Evolutionary conservation across 2,888 invertebrate species (phyloP).

Genomic region (Imbricaverruca yamaguchii): DNA sequence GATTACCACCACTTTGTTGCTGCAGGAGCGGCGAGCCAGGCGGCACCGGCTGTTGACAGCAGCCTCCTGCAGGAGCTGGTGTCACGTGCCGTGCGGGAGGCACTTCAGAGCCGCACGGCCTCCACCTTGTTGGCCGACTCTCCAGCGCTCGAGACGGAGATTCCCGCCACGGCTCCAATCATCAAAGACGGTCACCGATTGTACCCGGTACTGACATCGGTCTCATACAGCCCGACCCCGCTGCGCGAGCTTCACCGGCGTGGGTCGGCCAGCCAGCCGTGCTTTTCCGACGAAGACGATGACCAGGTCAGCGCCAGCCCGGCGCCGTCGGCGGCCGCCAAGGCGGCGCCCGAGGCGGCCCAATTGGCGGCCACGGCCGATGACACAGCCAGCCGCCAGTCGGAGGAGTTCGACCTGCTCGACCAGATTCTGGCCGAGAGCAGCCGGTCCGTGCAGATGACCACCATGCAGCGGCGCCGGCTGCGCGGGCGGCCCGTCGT

Average conservation of each 20-base stretch:
- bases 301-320: background rate
- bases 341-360: no score
- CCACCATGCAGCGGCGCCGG: background rate
- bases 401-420: conserved; percentile 10
- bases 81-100: background rate
- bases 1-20: no score
- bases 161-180: no score
- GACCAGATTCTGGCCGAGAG: conserved; percentile 6
- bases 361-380: no score
- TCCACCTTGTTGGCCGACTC: background rate
- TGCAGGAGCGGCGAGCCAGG: background rate
- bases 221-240: background rate
- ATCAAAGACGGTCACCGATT: background rate
- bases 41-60: background rate
- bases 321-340: background rate
- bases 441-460: conserved; percentile 5
- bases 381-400: no score
- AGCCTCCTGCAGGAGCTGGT: conserved; percentile 2
- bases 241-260: background rate
- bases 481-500: background rate
- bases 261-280: background rate
- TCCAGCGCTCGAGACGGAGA: no score
- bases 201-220: background rate
- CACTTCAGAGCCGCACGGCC: background rate
- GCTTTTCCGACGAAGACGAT: background rate